Evolutionary conservation across 2,113 vertebrate species (phyloP), one percentile per base, ranked within the genome.

Genomic region (Pantherophis guttatus): DNA sequence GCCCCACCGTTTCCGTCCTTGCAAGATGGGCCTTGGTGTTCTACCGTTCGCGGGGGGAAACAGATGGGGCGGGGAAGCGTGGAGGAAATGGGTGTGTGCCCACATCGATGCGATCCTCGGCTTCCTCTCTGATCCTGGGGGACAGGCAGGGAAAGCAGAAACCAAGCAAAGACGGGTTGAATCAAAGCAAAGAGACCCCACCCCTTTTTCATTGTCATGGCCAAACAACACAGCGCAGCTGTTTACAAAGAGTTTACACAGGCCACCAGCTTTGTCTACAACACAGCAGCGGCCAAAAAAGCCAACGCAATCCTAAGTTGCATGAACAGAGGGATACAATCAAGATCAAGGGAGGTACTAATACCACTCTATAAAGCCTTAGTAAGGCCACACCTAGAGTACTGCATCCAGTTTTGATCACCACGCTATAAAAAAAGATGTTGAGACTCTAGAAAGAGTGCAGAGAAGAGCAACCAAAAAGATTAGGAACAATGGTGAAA

Each of bases 21-120:
- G 13, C 81, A 19, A 75, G 87, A 62, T 75, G 88, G 87, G 85
- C 59, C 89, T 89, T 81, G 48, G 8, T 65, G 57, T 91, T 90
- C 90, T 4, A 88, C 24, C 58, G 58, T 87, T 2, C 0, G 92
- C 39, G 92, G 96, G 90, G 50, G 94, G 96, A 94, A 94, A 92
- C 93, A 90, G 91, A 88, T 88, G 96, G 96, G 95, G 91, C 24
- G 7, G 85, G 33, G 97, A 70, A 93, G 52, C 95, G 88, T 29
- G 0, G 86, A 95, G 97, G 97, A 96, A 96, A 89, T 50, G 0
- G 57, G 92, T 92, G 88, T n/a, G 58, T 87, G 54, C 0, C 3
- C 10, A n/a, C 19, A 92, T 90, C 94, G 8, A 19, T 0, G 1
- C 88, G 94, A 95, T 94, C 95, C 59, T 21, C 5, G 4, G 89